Base-by-base conservation (phyloP, 2,888 invertebrate species). In the Agonopterix subpropinquella region DNA sequence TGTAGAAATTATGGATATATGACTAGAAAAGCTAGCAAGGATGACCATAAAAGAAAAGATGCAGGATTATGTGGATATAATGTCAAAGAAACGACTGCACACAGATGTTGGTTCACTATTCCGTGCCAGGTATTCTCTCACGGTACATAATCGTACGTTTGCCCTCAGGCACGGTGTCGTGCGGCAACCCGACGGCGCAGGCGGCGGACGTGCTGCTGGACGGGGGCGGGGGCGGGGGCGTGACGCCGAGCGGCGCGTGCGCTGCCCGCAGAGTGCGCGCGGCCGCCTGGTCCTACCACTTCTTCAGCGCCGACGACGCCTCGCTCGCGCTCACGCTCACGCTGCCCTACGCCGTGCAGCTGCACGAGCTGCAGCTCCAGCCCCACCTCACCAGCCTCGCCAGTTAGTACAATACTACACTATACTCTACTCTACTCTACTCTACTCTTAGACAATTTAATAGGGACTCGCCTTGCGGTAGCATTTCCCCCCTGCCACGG, bases 231-330 rank as follows among this genome's bases (percentile, higher is more conserved):
- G 73, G 73, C 53, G 92, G 42, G 4, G 64, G 56, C 36, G 45
- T 53, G 36, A 39, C 43, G 41, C 48, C 53, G 53, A 94, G 95
- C 72, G 92, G 94, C 47, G 91, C 92, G 1, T 91, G 91, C 57
- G 93, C 95, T 0, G 94, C 96, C 2, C 90, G 96, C 42, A 89
- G 98, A 41, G 95, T 96, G 15, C 91, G 97, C 52, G 95, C 96
- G 1, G 95, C 98, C 4, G 94, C 97, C n/a, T 98, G 98, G 98
- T 95, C 95, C 36, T 97, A 98, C 84, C 96, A 98, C 87, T 98
- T 97, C 87, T 97, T 96, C 85, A 95, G 96, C 36, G 96, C 82
- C 1, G 96, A 87, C 66, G 87, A 97, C 81, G 94, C 94, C 41
- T 96, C 95, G 85, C 94, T 98, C 0, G 97, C 98, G 76, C 90